Percentiles rank a stretch among this genome's conserved stretches.
Conservation (phyloP, 2,113 vertebrate species). For the Oreochromis spilurus region DNA sequence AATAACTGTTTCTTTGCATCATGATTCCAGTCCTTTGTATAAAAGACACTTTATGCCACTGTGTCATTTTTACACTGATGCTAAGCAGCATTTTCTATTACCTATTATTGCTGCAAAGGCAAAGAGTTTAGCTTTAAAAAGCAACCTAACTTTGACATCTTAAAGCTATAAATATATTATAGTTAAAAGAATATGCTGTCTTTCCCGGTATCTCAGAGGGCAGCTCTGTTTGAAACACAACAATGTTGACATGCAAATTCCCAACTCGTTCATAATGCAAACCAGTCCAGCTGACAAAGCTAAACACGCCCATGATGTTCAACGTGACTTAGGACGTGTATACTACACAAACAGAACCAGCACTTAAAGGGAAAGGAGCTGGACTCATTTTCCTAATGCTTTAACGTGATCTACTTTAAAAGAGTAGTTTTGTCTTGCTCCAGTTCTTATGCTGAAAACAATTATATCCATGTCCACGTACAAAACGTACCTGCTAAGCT, state of each 20-base stretch:
- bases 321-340: background rate
- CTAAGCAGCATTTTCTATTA: background rate
- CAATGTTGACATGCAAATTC: slow-evolving; percentile 19
- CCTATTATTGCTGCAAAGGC: background rate
- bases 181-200: background rate
- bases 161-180: background rate
- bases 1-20: background rate
- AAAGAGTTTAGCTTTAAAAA: background rate
- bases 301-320: background rate
- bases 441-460: background rate
- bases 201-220: background rate
- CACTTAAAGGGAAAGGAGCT: background rate
- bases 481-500: background rate
- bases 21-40: background rate
- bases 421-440: background rate
- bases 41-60: background rate
- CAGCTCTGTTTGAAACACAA: background rate
- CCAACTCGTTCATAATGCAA: slow-evolving; percentile 16
- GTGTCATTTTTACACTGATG: background rate
- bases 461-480: background rate
- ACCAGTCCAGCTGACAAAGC: background rate
- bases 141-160: background rate
- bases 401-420: background rate
- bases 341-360: background rate
- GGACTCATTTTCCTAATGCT: background rate